Evolutionary conservation across 2,888 invertebrate species (phyloP), one percentile per base, ranked within the genome.

Genomic region (Scaptomyza caliginosa): DNA sequence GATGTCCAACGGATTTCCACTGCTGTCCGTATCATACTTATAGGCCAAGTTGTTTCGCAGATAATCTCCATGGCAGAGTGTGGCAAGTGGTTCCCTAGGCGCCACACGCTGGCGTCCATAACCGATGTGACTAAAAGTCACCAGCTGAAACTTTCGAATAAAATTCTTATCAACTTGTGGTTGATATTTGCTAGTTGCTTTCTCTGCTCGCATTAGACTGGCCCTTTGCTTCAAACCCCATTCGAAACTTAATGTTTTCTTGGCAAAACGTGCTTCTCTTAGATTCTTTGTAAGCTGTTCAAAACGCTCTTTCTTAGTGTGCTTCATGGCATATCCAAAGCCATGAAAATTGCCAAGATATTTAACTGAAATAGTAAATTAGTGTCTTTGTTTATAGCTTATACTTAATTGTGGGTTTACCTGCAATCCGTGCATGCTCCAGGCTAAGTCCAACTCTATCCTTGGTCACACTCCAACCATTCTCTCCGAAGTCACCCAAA

Each of bases 1-100:
- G 1, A 88, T 74, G 2, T 85, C 89, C 3, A 62, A 42, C 0
- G 91, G 90, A 8, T 40, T 51, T 0, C 52, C 67, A 8, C 40
- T 58, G 50, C 21, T 70, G 11, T 67, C 67, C 23, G 77, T 62
- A 0, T 72, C 73, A 42, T 91, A 91, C 54, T 81, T 87, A 48
- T 84, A 91, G 1, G 91, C 91, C 23, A 91, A 79, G 70, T 91
- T 91, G 34, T 91, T 91, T 21, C 91, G 73, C 30, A 91, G 69
- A 67, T 82, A 91, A 46, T 91, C 91, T 0, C 91, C 91, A 55
- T 91, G 91, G 34, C 91, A 91, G 4, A 91, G 67, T 0, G 86
- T 89, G 5, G 90, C 72, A 23, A 88, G 60, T 0, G 91, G 91
- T 46, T 91, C 91, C 1, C 74, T 66, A 0, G 91, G 90, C 17